phyloP scores from a whole-genome alignment of 2,888 invertebrate species.

The Glyphotaelius pellucidus region DNA sequence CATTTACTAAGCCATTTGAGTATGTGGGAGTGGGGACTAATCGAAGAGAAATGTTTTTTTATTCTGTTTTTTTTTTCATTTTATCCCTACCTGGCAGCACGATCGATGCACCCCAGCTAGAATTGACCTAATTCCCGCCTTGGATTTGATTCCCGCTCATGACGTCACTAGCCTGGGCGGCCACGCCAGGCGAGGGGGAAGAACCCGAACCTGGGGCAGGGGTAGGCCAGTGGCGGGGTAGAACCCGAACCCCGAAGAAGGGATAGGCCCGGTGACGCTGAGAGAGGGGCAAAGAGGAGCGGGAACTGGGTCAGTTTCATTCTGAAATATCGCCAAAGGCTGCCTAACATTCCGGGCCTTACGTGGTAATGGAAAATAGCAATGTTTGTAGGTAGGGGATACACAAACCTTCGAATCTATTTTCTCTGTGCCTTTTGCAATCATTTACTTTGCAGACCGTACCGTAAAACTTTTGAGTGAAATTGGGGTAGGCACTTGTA shows the following conservation, averaged over 20 bases:
- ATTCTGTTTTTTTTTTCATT: neutral
- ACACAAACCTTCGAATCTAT: neutral
- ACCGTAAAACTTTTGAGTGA: neutral
- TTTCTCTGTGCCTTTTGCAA: neutral
- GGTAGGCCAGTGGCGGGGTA: neutral
- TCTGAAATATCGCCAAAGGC: constrained; percentile 63
- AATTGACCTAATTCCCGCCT: constrained; percentile 58
- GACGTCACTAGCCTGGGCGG: constrained; percentile 70
- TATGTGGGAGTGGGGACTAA: neutral
- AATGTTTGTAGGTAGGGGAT: neutral
- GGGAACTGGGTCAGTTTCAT: constrained; percentile 66
- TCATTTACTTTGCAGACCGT: neutral
- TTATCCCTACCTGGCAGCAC: constrained; percentile 38
- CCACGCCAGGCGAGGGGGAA: constrained; percentile 31
- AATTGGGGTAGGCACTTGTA: neutral
- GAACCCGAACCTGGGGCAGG: constrained; percentile 27
- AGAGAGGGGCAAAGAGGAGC: constrained; percentile 68
- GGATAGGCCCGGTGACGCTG: neutral
- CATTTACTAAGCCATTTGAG: too few species aligned
- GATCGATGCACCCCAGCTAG: constrained; percentile 61
- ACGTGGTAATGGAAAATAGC: constrained; percentile 12
- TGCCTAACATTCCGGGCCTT: constrained; percentile 20
- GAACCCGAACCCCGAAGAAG: neutral
- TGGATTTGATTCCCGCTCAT: constrained; percentile 38
- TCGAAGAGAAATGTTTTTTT: neutral